Evolutionary conservation across 2,888 invertebrate species (phyloP).

Genomic region (Erynnis tages): DNA sequence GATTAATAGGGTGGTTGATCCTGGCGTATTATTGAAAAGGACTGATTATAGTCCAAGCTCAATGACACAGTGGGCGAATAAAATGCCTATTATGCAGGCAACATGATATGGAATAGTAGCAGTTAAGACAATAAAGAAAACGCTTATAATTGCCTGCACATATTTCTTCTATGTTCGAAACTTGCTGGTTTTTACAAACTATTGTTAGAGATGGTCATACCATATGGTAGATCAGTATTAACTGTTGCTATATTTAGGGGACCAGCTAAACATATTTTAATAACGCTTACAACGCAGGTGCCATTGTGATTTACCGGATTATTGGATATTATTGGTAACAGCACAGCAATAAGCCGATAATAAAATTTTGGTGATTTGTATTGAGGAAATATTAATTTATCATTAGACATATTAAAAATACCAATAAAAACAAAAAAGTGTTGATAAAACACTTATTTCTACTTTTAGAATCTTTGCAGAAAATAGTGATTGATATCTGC

Average conservation of each 20-base stretch:
- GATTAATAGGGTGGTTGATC: conserved; percentile 76
- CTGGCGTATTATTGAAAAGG: conserved; percentile 66
- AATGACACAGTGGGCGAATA: conserved; percentile 43
- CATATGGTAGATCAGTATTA: conserved; percentile 72
- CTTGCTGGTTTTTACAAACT: conserved; percentile 21
- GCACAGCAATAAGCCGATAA: conserved; percentile 1
- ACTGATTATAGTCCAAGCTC: conserved; percentile 65
- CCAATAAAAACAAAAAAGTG: too few relatives aligned
- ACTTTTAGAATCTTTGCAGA: too few relatives aligned
- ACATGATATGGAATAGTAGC: conserved; percentile 9
- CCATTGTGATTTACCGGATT: conserved; percentile 43
- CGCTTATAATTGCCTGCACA: conserved; percentile 12
- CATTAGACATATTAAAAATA: too few relatives aligned
- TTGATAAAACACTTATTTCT: too few relatives aligned
- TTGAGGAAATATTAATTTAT: not conserved
- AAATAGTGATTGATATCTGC: too few relatives aligned
- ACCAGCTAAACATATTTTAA: conserved; percentile 66
- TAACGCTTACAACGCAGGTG: conserved; percentile 55
- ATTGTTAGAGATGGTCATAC: conserved; percentile 62
- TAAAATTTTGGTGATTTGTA: not conserved
- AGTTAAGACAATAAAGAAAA: not conserved
- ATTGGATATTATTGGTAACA: conserved; percentile 29
- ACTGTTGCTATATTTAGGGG: conserved; percentile 47
- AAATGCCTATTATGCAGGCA: not conserved
- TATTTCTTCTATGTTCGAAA: not conserved